A percentile compares a stretch with the other conserved stretches of the same genome.
Evolutionary conservation across 2,888 invertebrate species (phyloP).

Genomic region (Lasioglossum oenotherae): DNA sequence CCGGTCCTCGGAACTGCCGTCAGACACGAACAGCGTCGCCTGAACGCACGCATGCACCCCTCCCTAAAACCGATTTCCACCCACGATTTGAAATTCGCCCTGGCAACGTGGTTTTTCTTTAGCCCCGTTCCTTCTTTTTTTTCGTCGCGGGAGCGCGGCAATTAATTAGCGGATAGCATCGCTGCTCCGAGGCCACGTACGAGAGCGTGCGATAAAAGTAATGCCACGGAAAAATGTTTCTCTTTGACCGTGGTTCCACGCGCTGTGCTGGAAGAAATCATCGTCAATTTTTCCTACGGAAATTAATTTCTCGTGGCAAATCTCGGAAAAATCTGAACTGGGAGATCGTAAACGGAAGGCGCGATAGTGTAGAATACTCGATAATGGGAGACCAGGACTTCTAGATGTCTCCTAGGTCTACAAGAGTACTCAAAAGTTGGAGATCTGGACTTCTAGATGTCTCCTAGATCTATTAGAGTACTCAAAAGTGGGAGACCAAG

Average conservation of each 20-base stretch:
- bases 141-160: slow-evolving; percentile 50
- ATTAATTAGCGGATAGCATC: slow-evolving; percentile 77
- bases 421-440: too few species aligned
- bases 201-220: slow-evolving; percentile 77
- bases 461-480: too few species aligned
- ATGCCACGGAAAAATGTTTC: slow-evolving; percentile 78
- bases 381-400: too few species aligned
- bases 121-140: not conserved
- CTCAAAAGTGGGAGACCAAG: too few species aligned
- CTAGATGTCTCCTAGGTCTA: too few species aligned
- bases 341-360: not conserved
- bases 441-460: too few species aligned
- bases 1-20: slow-evolving; percentile 1
- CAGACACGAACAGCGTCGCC: slow-evolving; percentile 4
- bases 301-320: not conserved
- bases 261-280: not conserved
- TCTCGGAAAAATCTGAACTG: not conserved
- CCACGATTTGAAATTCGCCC: slow-evolving; percentile 4
- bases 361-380: too few species aligned
- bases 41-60: slow-evolving; percentile 1
- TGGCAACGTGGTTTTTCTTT: slow-evolving; percentile 21
- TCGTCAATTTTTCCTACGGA: not conserved
- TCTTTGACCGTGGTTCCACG: slow-evolving; percentile 45
- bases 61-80: slow-evolving; percentile 6
- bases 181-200: slow-evolving; percentile 66